Evolutionary conservation across 2,888 invertebrate species (phyloP), one percentile per base, ranked within the genome.

Genomic region (Euproctis similis): DNA sequence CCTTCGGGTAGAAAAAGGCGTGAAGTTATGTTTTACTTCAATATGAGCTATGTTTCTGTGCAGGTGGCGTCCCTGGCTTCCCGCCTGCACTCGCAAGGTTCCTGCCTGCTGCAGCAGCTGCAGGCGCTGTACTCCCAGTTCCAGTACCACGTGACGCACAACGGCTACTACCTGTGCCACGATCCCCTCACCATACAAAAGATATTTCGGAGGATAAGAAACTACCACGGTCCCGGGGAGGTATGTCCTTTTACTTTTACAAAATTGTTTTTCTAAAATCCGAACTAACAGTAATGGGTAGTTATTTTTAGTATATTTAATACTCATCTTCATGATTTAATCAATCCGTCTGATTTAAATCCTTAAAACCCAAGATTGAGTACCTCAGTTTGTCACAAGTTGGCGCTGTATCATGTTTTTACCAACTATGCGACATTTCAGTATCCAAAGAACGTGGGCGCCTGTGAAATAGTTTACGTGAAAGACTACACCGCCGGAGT

Each of bases 91-190:
- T 64, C 74, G 9, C 68, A 78, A 26, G 87, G 86, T 0, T 74
- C 87, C 1, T 87, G 88, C 0, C 69, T 94, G 1, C 49, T 63
- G 3, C 72, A 87, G 1, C 89, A 92, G 54, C 75, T 99, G 23
- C 85, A 90, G 3, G 87, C 89, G 12, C 88, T 99, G 39, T 98
- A 97, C 72, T 63, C 85, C 6, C 85, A 87, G 85, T 98, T 95
- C 70, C 99, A 99, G 0, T 92, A 91, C 71, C 98, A 99, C 74
- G 86, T 94, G 13, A 91, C 92, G 4, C 86, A 90, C 39, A 96
- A 95, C 74, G 94, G 95, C 0, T 99, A 99, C 74, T 96, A 90
- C 77, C 87, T 96, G 37, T 96, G 96, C 66, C 86, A 93, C 57
- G 92, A 97, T 12, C 86, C 88, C 1, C 70, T 78, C 1, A 84